These are phyloP conservation scores for Cyclophora punctaria DNA, from an alignment of 2,888 invertebrate genomes.

Conservation along the genomic window DNA sequence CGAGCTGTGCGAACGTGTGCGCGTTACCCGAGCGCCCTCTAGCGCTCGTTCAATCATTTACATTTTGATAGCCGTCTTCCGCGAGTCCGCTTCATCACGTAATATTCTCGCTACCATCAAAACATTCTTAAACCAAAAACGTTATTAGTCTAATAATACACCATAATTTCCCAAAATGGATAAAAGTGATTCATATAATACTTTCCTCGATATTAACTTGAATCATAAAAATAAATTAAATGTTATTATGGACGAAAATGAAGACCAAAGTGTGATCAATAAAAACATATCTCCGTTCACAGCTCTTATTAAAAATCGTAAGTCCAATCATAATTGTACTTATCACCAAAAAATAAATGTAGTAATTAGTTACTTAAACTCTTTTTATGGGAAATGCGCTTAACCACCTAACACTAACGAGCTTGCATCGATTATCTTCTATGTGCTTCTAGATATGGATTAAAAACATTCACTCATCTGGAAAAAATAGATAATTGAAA, in stretches of 20 bases:
- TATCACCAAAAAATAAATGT: too few relatives aligned
- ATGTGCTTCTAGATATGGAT: too few relatives aligned
- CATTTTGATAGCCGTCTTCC: constrained; percentile 9
- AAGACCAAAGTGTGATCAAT: constrained; percentile 25
- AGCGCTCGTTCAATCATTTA: constrained; percentile 1
- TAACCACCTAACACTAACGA: too few relatives aligned
- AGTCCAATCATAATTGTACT: constrained; percentile 26
- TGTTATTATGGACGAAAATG: constrained; percentile 19
- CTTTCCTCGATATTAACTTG: constrained; percentile 55
- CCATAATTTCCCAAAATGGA: constrained; percentile 31
- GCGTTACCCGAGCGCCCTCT: constrained; percentile 24
- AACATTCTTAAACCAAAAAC: background rate
- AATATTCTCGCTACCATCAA: background rate
- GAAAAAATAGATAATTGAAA: too few relatives aligned
- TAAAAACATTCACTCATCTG: too few relatives aligned
- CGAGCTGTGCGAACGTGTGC: constrained; percentile 44
- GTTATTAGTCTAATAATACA: background rate
- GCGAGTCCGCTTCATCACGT: constrained; percentile 3
- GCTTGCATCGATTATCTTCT: too few relatives aligned
- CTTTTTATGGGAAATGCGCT: too few relatives aligned
- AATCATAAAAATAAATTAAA: constrained; percentile 40
- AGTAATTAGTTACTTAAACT: too few relatives aligned
- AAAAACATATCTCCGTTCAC: constrained; percentile 39
- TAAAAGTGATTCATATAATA: constrained; percentile 51
- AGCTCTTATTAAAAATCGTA: constrained; percentile 58